Base-by-base conservation (phyloP, 2,888 invertebrate genomes). In the Acanthoscelides obtectus region DNA sequence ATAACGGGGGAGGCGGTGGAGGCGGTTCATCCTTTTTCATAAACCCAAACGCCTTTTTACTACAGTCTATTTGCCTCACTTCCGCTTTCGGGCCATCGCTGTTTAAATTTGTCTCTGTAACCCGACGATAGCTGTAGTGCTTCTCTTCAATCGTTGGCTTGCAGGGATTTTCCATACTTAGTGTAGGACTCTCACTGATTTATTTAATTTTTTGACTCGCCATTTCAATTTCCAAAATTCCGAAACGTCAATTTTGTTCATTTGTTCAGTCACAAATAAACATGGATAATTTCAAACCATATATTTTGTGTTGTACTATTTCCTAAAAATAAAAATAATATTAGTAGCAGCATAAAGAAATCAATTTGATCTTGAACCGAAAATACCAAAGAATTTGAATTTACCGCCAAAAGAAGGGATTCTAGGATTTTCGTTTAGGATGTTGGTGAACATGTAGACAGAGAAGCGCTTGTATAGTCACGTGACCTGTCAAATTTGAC, bases 401-500 rank as follows among this genome's bases (percentile, higher is more conserved):
- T 6, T 6, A 12, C 45, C 45, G 45, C 45, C 45, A 45, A 45
- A 45, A 3, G 45, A 6, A 45, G 3, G 45, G 12, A 45, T 45
- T 45, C 8, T 45, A 45, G 45, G 6, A 17, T 12, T 45, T 4
- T 12, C 17, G 8, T 45, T 12, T 45, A 45, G n/a, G 45, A 45
- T 45, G 45, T 45, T 45, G 45, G 45, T 45, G 6, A 45, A 6
- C 45, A 12, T 45, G 45, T 25, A 45, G 3, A 6, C 45, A 1
- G 45, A 45, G 75, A 66, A 74, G 72, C 75, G 75, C 76, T 74
- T 75, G 69, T 74, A 70, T 71, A 75, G 77, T 80, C 80, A 80
- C 80, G 80, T 81, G 80, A 81, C 74, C 78, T 80, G 81, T 81
- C 80, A 81, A 76, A 79, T 80, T 81, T 80, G 78, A 80, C 79